Evolutionary conservation across 2,888 invertebrate species (phyloP).

Genomic region (Aquatica leii): DNA sequence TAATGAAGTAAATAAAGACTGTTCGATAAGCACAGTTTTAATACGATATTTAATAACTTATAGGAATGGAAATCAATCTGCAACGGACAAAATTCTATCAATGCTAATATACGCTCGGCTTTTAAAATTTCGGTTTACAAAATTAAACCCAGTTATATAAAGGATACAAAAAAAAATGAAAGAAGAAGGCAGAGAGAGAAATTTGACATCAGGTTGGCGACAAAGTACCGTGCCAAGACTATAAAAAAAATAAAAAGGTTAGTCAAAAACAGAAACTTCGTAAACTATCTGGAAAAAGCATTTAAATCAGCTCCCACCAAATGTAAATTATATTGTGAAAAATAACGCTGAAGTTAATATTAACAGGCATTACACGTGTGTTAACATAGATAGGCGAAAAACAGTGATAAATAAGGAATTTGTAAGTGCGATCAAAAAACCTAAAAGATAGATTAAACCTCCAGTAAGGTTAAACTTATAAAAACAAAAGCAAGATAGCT

Average conservation of each 20-base stretch:
- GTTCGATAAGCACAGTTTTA: conserved; percentile 1
- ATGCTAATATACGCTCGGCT: not conserved
- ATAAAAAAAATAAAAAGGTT: too few species aligned
- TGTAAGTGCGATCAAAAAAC: not conserved
- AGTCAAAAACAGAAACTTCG: not conserved
- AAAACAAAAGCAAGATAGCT: not conserved
- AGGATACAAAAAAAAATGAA: not conserved
- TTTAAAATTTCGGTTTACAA: not conserved
- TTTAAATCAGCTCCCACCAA: not conserved
- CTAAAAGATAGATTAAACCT: not conserved
- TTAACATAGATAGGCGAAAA: conserved; percentile 3
- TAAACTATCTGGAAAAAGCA: not conserved
- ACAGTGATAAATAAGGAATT: not conserved
- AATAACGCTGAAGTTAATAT: not conserved
- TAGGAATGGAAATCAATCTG: not conserved
- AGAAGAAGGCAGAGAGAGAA: not conserved
- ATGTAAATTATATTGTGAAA: too few species aligned
- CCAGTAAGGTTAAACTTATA: not conserved
- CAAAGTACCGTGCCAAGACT: not conserved
- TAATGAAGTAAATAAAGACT: too few species aligned
- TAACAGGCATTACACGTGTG: conserved; percentile 8
- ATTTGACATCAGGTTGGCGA: not conserved
- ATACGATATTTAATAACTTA: not conserved
- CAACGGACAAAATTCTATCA: not conserved
- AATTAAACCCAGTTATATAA: too few species aligned